These are phyloP conservation scores for Drosophila aldrichi DNA, from an alignment of 2,888 invertebrate genomes.

Conservation along the genomic window DNA sequence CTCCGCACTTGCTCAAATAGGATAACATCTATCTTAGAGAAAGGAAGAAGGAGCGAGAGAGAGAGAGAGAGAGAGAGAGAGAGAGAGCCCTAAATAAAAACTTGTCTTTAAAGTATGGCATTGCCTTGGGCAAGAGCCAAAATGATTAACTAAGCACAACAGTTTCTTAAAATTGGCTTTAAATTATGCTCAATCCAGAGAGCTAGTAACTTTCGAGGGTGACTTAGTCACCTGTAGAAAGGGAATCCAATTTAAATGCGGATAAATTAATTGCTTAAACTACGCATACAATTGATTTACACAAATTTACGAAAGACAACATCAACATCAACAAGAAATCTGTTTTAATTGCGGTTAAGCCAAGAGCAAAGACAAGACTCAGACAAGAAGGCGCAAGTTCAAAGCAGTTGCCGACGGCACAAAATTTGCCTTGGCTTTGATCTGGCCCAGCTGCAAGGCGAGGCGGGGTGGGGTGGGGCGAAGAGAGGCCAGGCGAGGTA, in stretches of 20 bases:
- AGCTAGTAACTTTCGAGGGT: background rate
- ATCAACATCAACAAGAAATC: constrained; percentile 71
- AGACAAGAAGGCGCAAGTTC: constrained; percentile 63
- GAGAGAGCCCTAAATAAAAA: background rate
- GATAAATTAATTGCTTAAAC: constrained; percentile 73
- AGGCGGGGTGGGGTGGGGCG: background rate
- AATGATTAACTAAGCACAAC: background rate
- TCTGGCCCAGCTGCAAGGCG: constrained; percentile 48
- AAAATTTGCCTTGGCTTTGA: constrained; percentile 63
- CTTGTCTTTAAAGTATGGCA: background rate
- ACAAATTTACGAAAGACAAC: constrained; percentile 76
- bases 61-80: background rate
- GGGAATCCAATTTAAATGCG: constrained; percentile 65
- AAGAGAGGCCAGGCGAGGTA: too few species aligned
- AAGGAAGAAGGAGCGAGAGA: background rate
- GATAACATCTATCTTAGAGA: background rate
- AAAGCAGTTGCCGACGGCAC: constrained; percentile 67
- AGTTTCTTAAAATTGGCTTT: background rate
- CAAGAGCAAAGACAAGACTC: constrained; percentile 55
- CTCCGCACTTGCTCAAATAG: background rate
- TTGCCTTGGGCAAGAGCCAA: background rate
- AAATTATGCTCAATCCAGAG: background rate
- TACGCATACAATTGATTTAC: constrained; percentile 75
- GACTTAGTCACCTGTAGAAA: constrained; percentile 5
- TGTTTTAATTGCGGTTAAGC: constrained; percentile 73